phyloP scores from a whole-genome alignment of 1,140 invertebrate species.

The Neoseiulus cucumeris region DNA sequence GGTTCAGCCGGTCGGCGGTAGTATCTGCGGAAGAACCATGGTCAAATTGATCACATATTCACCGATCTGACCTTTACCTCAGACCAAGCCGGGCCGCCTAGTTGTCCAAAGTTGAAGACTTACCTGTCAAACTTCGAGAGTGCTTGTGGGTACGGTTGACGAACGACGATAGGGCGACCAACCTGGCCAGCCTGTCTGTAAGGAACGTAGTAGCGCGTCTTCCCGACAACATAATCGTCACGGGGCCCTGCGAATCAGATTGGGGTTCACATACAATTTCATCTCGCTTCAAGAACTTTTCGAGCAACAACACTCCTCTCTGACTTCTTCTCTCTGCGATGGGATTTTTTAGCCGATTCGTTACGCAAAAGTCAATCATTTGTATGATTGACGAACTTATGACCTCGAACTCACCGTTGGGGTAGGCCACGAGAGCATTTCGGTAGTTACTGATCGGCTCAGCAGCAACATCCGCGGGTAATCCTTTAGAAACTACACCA shows the following conservation, averaged over 20 bases:
- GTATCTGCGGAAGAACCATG: neutral
- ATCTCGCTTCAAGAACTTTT: too few relatives aligned
- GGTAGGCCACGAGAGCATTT: neutral
- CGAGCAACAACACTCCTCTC: too few relatives aligned
- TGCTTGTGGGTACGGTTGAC: neutral
- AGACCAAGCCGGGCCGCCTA: too few relatives aligned
- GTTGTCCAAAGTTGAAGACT: too few relatives aligned
- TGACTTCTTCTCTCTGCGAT: too few relatives aligned
- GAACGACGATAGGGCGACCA: neutral
- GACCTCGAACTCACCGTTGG: neutral
- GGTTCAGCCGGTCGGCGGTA: too few relatives aligned
- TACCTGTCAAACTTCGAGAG: neutral
- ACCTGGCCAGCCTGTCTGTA: neutral
- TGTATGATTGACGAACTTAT: too few relatives aligned
- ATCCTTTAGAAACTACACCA: neutral
- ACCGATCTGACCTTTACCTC: too few relatives aligned
- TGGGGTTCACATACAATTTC: too few relatives aligned
- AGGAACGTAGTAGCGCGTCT: neutral
- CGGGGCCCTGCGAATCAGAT: neutral
- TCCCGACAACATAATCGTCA: neutral
- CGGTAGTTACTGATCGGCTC: neutral
- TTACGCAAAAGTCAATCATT: too few relatives aligned
- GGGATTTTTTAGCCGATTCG: too few relatives aligned
- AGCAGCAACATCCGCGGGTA: neutral
- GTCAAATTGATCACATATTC: too few relatives aligned